Evolutionary conservation across 2,888 invertebrate species (phyloP), one percentile per base, ranked within the genome.

Genomic region (Oeneis ivallda): DNA sequence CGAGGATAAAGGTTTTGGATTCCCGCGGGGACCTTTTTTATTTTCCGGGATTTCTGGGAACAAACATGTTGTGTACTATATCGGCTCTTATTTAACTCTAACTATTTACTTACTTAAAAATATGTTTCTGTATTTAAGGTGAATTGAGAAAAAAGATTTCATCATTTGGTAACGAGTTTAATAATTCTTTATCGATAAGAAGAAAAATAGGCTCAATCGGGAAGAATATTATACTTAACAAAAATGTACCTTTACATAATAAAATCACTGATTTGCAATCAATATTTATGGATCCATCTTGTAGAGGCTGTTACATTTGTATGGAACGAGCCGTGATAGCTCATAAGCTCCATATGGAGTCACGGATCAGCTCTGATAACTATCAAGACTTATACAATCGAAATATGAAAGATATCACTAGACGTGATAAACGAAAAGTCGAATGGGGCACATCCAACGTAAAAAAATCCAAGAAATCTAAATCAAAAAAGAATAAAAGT

Each of bases 281-380:
- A 0, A 74, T 83, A 13, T 83, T 81, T 49, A 73, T 69, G 64
- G 81, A 84, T 17, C 8, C 70, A 0, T 45, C n/a, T 2, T 89
- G 89, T 65, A 76, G 66, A 37, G 68, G 73, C 26, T 87, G 88
- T 65, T 62, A 74, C 0, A 49, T 60, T 34, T 89, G 89, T 64
- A 87, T 87, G 82, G 80, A 83, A 66, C 72, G 74, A 68, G 80
- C 81, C 10, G 72, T 86, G 2, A 80, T 75, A 74, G 76, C 79
- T 0, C 71, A 77, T n/a, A 80, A 74, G 69, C 15, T 32, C 0
- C 70, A 75, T 39, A 56, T 66, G 9, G 70, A 73, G 34, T 68
- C 61, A 32, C 67, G 68, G 11, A 71, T 73, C 2, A 71, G 63
- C 53, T 37, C 64, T 8, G 71, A 78, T 11, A 75, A 79, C 49